A percentile compares a stretch with the other conserved stretches of the same genome.
Evolutionary conservation across 2,888 invertebrate genomes (phyloP).

Genomic region (Agrenia bidenticulata): DNA sequence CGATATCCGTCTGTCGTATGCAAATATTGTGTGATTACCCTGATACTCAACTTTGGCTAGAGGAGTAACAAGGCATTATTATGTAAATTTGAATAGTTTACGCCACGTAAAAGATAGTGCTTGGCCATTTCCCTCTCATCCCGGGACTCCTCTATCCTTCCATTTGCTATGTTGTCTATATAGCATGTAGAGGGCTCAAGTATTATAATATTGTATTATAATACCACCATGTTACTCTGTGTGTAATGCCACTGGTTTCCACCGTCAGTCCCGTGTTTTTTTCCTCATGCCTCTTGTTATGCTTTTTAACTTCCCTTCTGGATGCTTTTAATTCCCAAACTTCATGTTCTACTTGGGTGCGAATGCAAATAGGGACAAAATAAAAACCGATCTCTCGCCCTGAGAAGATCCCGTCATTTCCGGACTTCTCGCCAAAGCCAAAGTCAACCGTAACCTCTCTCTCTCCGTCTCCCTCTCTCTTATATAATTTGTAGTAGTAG

Average conservation of each 20-base stretch:
- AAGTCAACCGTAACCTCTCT: no score
- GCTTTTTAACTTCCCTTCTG: conserved; percentile 50
- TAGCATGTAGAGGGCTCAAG: no score
- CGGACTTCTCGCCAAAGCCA: conserved; percentile 24
- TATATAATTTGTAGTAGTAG: no score
- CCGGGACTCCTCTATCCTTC: not conserved
- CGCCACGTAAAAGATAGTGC: conserved; percentile 53
- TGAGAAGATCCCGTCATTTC: conserved; percentile 35
- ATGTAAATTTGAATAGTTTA: conserved; percentile 53
- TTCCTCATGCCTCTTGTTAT: conserved; percentile 22
- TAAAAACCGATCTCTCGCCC: conserved; percentile 44
- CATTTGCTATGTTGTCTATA: no score
- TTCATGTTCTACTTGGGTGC: conserved; percentile 53
- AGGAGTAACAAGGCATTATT: conserved; percentile 53
- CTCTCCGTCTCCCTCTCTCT: no score
- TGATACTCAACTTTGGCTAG: conserved; percentile 47
- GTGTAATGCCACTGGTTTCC: no score
- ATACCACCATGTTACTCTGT: no score
- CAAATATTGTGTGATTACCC: conserved; percentile 53
- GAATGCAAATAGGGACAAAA: conserved; percentile 49
- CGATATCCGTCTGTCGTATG: conserved; percentile 53
- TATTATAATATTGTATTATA: no score
- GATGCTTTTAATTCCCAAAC: conserved; percentile 52
- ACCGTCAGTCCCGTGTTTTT: not conserved
- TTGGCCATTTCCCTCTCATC: conserved; percentile 25